These are phyloP conservation scores for Phoeniculus purpureus DNA, from an alignment of 2,797 vertebrate species.

Conservation along the genomic window DNA sequence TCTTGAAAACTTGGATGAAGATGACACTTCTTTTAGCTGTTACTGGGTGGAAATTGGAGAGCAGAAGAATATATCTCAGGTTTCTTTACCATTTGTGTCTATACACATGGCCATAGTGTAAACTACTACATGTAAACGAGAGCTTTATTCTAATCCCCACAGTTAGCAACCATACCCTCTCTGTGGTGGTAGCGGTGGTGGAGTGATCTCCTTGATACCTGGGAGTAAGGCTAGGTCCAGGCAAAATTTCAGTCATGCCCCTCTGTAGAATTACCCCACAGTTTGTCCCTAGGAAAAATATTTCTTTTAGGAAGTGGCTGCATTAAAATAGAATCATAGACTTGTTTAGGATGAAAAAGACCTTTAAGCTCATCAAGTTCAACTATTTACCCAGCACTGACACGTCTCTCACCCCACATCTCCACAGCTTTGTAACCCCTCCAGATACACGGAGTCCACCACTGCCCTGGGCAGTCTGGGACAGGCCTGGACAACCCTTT, in stretches of 20 bases:
- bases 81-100: neutral
- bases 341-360: no score
- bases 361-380: no score
- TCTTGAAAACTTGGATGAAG: constrained; percentile 29
- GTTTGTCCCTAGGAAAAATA: neutral
- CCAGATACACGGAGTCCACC: no score
- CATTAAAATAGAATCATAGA: neutral
- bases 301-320: neutral
- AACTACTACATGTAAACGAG: neutral
- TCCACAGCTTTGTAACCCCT: no score
- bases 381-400: no score
- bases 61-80: neutral
- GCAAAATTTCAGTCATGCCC: neutral
- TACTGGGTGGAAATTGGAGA: neutral
- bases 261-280: neutral
- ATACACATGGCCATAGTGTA: neutral
- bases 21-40: neutral
- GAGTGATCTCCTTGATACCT: neutral
- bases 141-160: neutral
- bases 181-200: neutral
- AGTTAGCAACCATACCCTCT: neutral
- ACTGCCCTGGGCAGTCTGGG: no score
- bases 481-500: no score
- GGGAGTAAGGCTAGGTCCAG: neutral
- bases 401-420: no score